Base-by-base conservation (phyloP, 1,140 invertebrate genomes). In the Drosophila ambigua region DNA sequence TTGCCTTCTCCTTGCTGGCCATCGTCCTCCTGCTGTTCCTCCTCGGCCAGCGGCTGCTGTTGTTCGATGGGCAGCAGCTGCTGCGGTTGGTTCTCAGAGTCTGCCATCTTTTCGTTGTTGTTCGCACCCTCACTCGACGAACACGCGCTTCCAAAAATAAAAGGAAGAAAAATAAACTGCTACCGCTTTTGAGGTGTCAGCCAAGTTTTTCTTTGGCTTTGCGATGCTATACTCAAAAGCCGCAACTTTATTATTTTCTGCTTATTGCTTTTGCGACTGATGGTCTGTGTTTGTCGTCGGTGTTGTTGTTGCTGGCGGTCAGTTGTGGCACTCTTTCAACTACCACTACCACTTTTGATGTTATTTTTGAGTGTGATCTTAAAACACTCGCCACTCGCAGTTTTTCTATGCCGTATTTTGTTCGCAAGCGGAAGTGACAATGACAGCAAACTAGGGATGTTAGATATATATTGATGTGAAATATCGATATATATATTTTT, bases 361-460 rank as follows among this genome's bases (percentile, higher is more conserved):
- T 87, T 90, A 73, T 90, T 87, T 88, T 90, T 79, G 90, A 91
- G 90, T 91, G 85, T 83, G 89, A 87, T 85, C 88, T 90, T 84
- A 88, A 91, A 91, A 87, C 81, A 84, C 81, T 91, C 90, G 72
- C 71, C 72, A 91, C 90, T 91, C 90, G 85, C 90, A 91, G 83
- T 83, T 83, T 39, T 88, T 83, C 72, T 88, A 77, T 67, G 76
- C 79, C 76, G 82, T 87, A 82, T 87, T 75, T 88, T 88, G 82
- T 87, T 88, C 83, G 62, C 78, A 82, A 83, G 79, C 73, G 83
- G 83, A 87, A 87, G 83, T 87, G 67, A 83, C 88, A 87, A 88
- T 87, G 83, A 79, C 82, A 87, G 82, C 81, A 68, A 76, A 24
- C 43, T 52, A 83, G 79, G 62, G 80, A 45, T 75, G 61, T 57